Evolutionary conservation across 2,888 invertebrate species (phyloP), one percentile per base, ranked within the genome.

Genomic region (Meandrusa payeni): DNA sequence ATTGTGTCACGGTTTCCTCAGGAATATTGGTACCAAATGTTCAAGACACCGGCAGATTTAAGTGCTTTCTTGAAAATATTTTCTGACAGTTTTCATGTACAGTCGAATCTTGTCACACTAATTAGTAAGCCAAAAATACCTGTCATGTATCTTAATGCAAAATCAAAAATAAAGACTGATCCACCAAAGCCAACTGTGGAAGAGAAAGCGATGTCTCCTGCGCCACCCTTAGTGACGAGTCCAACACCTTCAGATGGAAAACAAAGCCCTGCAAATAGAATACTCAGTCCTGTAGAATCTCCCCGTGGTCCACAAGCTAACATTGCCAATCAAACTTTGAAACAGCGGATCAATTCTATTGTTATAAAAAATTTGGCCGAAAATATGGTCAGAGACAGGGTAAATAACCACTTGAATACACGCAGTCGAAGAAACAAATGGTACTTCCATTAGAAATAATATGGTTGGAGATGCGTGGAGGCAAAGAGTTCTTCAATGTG

Each of bases 71-170:
- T 98, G 39, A 94, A 96, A 75, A 92, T 98, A 83, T 97, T 97
- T 73, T 94, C 97, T n/a, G 95, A 97, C 74, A 93, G 95, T 61
- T 97, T 97, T 81, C 95, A 96, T 73, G 96, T 98, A 49, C 97
- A 97, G 72, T 92, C 96, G 39, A 97, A 97, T 88, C 91, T 97
- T 76, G 96, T 97, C 61, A 95, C 95, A 43, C 81, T 96, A 54
- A 90, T 95, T 59, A 93, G 92, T 69, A 91, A 92, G 69, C 93
- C 93, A 68, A 93, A 93, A 89, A 89, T 93, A 60, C 91, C 90
- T 57, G 90, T 87, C 50, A 81, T 87, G 79, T 88, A 87, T 79
- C 71, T 88, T 48, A 87, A 88, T 69, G 73, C 89, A 54, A 86
- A 86, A 72, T 60, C 80, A 52, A 86, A 85, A 78, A 63, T 60